Conservation (phyloP, 2,113 vertebrate genomes). For the Chaetorhynchus papuensis region DNA sequence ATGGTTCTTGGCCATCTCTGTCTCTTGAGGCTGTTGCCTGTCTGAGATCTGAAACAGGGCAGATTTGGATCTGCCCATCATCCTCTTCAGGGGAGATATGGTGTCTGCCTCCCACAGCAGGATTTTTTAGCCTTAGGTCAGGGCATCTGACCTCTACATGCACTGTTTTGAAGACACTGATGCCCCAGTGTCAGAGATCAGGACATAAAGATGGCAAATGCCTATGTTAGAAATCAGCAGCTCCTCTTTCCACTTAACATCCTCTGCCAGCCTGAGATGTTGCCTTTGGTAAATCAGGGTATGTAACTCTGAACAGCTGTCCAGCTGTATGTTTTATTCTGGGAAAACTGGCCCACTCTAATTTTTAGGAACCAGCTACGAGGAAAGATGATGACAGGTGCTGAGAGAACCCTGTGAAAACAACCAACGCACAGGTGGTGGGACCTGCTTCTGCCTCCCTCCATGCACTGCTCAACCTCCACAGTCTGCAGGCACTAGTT, state of each 20-base stretch:
- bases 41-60: neutral
- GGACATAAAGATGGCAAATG: neutral
- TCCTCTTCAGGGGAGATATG: neutral
- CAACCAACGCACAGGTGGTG: neutral
- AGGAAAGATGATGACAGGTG: neutral
- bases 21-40: neutral
- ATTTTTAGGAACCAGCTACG: neutral
- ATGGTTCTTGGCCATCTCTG: neutral
- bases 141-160: neutral
- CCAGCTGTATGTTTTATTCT: neutral
- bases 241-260: neutral
- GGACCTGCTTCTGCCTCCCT: neutral
- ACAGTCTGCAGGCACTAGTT: neutral
- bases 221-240: neutral
- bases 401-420: neutral
- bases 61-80: neutral
- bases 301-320: neutral
- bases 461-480: neutral
- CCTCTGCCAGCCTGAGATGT: neutral
- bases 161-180: too few species aligned
- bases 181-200: neutral
- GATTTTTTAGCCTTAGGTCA: neutral
- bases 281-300: neutral
- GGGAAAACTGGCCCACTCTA: neutral
- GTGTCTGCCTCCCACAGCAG: neutral